Percentiles rank a stretch among this genome's conserved stretches.
phyloP scores from a whole-genome alignment of 2,888 invertebrate genomes.

The Melanostoma scalare region DNA sequence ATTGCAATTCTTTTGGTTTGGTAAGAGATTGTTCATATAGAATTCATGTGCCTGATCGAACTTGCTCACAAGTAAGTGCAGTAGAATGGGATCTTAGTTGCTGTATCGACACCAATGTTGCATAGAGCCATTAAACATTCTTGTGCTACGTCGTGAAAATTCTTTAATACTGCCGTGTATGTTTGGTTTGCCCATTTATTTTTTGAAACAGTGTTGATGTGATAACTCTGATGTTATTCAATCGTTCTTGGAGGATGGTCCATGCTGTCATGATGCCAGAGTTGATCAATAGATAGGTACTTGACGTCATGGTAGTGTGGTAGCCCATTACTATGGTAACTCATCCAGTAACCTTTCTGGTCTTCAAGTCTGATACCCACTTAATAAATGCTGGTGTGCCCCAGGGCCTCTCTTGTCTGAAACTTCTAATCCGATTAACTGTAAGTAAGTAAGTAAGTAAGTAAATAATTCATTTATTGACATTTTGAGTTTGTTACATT shows the following conservation, averaged over 20 bases:
- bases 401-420: too few relatives aligned
- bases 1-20: conserved; percentile 24
- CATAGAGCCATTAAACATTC: background rate
- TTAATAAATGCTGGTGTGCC: too few relatives aligned
- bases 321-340: too few relatives aligned
- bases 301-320: conserved; percentile 2
- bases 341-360: too few relatives aligned
- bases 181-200: conserved; percentile 30
- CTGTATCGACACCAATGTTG: conserved; percentile 12
- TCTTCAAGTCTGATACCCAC: too few relatives aligned
- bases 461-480: too few relatives aligned
- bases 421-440: too few relatives aligned
- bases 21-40: conserved; percentile 19
- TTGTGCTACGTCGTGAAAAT: conserved; percentile 34
- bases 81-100: conserved; percentile 9
- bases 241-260: conserved; percentile 44
- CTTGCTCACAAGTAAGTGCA: conserved; percentile 10
- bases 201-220: conserved; percentile 38
- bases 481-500: too few relatives aligned
- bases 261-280: conserved; percentile 36
- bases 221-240: conserved; percentile 41
- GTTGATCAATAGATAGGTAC: background rate
- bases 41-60: conserved; percentile 12
- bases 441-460: too few relatives aligned
- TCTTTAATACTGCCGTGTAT: conserved; percentile 31